A percentile compares a stretch with the other conserved stretches of the same genome.
These are phyloP conservation scores for Chrysoperla carnea DNA, from an alignment of 1,140 invertebrate genomes.

Conservation along the genomic window DNA sequence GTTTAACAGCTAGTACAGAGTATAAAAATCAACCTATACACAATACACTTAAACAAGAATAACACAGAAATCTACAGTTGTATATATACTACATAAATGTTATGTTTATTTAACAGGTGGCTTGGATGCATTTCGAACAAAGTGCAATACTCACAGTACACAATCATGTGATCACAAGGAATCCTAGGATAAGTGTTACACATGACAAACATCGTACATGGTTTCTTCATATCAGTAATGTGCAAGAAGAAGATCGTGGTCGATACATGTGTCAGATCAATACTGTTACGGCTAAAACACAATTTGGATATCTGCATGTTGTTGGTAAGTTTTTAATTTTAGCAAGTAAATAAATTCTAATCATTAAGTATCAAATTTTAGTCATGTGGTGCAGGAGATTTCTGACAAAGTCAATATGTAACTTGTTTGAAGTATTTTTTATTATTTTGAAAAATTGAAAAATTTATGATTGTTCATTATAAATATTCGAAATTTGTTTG, in stretches of 20 bases:
- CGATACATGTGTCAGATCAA: slow-evolving; percentile 95
- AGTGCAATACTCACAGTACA: slow-evolving; percentile 84
- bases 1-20: no score
- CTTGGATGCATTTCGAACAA: slow-evolving; percentile 90
- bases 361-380: no score
- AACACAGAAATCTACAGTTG: neutral
- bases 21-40: no score
- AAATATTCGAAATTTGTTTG: no score
- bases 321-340: slow-evolving; percentile 52
- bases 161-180: slow-evolving; percentile 80
- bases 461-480: no score
- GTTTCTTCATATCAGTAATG: slow-evolving; percentile 80
- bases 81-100: neutral
- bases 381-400: no score
- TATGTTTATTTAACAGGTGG: slow-evolving; percentile 46
- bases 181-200: slow-evolving; percentile 77
- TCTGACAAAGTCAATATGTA: no score
- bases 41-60: no score
- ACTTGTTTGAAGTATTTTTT: no score
- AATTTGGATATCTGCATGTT: slow-evolving; percentile 82
- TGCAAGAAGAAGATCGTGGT: slow-evolving; percentile 79
- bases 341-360: no score
- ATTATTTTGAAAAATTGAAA: no score
- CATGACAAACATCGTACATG: slow-evolving; percentile 69
- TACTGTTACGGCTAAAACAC: slow-evolving; percentile 80